Evolutionary conservation across 2,113 vertebrate genomes (phyloP).

Genomic region (Hoplias malabaricus): DNA sequence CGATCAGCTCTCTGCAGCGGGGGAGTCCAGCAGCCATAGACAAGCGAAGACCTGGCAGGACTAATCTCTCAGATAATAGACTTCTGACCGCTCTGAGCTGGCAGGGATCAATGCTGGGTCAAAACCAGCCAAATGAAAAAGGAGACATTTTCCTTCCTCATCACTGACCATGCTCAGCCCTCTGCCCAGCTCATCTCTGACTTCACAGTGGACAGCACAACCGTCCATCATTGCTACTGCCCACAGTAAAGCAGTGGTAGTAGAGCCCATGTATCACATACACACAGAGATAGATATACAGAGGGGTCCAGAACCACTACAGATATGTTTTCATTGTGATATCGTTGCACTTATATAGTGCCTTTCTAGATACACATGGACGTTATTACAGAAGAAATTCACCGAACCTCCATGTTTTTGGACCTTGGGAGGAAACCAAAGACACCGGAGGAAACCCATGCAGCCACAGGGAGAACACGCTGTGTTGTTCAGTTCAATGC

Average conservation of each 20-base stretch:
- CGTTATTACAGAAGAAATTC: too few species aligned
- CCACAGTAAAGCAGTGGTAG: background rate
- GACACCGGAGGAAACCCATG: too few species aligned
- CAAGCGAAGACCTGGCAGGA: constrained; percentile 61
- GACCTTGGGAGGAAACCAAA: too few species aligned
- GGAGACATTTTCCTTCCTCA: constrained; percentile 57
- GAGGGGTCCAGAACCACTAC: too few species aligned
- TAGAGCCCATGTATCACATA: background rate
- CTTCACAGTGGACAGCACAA: constrained; percentile 31
- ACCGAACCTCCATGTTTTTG: too few species aligned
- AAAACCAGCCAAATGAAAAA: constrained; percentile 36
- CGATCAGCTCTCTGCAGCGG: constrained; percentile 54
- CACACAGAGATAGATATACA: too few species aligned
- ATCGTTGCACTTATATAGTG: too few species aligned
- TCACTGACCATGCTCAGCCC: constrained; percentile 38
- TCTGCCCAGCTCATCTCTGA: constrained; percentile 49
- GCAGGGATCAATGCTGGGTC: constrained; percentile 58
- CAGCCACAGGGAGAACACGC: too few species aligned
- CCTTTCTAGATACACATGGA: too few species aligned
- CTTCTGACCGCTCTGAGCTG: constrained; percentile 51
- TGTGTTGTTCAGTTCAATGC: too few species aligned
- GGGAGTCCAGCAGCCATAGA: constrained; percentile 47
- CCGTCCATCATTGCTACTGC: background rate
- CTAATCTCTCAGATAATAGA: constrained; percentile 71
- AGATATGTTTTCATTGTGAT: too few species aligned